A percentile compares a stretch with the other conserved stretches of the same genome.
Evolutionary conservation across 2,113 vertebrate species (phyloP).

Genomic region (Periophthalmus modestus): DNA sequence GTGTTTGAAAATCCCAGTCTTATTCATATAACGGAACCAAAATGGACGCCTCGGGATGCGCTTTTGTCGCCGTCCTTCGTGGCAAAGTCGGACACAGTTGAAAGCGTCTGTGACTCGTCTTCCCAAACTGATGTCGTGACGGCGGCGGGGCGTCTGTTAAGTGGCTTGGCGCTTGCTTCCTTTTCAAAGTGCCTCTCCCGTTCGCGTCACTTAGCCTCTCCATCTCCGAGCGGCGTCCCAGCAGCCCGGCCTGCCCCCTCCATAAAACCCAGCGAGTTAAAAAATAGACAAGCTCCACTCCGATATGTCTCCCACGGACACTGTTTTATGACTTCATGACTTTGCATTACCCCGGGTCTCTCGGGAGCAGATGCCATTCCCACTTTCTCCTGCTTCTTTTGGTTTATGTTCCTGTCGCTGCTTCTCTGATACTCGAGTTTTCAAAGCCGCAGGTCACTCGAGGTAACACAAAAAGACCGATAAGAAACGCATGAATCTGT

Average conservation of each 20-base stretch:
- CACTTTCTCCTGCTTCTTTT: conserved; percentile 10
- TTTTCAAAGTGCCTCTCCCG: conserved; percentile 42
- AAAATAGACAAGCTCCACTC: conserved; percentile 36
- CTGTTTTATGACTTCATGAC: conserved; percentile 9
- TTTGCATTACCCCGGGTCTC: conserved; percentile 16
- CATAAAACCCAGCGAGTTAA: conserved; percentile 34
- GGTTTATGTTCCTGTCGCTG: conserved; percentile 12
- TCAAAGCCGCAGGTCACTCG: conserved; percentile 12
- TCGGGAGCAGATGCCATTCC: conserved; percentile 38
- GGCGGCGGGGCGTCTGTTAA: conserved; percentile 31
- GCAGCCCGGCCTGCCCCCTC: conserved; percentile 31
- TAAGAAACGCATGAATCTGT: conserved; percentile 30
- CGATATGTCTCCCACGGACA: conserved; percentile 15
- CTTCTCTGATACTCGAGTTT: conserved; percentile 12
- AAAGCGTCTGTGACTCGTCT: conserved; percentile 13
- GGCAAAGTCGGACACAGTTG: conserved; percentile 28
- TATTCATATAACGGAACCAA: too few species aligned
- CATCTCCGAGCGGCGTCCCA: conserved; percentile 33
- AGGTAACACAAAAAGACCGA: conserved; percentile 12
- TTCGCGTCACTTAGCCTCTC: conserved; percentile 52
- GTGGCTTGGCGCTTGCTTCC: conserved; percentile 25
- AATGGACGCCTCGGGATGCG: background rate
- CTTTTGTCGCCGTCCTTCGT: background rate
- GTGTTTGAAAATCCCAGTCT: too few species aligned
- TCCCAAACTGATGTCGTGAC: conserved; percentile 24